phyloP scores from a whole-genome alignment of 2,113 vertebrate species.

The Chauna torquata region DNA sequence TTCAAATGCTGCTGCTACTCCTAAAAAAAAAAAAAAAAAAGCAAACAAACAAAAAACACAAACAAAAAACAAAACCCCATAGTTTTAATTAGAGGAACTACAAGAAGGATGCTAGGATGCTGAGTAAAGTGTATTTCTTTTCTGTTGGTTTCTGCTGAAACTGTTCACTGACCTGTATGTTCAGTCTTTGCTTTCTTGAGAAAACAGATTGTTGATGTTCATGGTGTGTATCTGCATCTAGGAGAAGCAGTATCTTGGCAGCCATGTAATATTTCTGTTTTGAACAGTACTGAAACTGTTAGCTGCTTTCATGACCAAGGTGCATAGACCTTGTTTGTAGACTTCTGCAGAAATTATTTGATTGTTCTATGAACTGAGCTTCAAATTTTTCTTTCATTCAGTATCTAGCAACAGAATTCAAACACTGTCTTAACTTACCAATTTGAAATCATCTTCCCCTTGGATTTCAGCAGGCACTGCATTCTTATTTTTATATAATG shows the following conservation, averaged over 20 bases:
- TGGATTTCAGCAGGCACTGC: background rate
- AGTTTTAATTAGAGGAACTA: background rate
- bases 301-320: background rate
- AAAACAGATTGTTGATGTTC: background rate
- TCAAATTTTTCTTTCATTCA: background rate
- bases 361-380: background rate
- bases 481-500: background rate
- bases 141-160: background rate
- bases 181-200: background rate
- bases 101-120: background rate
- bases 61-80: background rate
- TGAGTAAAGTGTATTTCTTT: background rate
- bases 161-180: background rate
- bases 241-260: background rate
- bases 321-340: background rate
- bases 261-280: background rate
- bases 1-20: background rate
- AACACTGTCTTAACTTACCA: background rate
- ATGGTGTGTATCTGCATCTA: background rate
- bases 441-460: background rate
- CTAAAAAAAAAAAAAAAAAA: background rate
- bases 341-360: background rate
- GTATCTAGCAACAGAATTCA: background rate
- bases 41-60: background rate
- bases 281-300: background rate